phyloP scores from a whole-genome alignment of 2,888 invertebrate species.

The Itoplectis maculator region DNA sequence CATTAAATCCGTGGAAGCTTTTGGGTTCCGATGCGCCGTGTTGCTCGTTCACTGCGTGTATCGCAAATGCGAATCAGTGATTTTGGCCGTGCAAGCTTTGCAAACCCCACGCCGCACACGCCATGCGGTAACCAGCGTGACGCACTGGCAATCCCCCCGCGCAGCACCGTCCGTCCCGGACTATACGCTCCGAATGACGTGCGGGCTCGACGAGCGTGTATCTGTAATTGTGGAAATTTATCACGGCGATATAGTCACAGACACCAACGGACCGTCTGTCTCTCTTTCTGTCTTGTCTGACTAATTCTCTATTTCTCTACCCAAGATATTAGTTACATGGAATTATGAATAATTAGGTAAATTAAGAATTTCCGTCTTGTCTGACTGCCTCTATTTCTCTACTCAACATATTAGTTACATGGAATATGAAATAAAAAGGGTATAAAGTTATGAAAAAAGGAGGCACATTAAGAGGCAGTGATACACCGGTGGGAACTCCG shows the following conservation, averaged over 20 bases:
- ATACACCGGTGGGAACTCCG: no score
- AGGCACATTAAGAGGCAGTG: no score
- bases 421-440: no score
- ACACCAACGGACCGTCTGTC: not conserved
- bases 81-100: conserved; percentile 60
- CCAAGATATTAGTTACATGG: conserved; percentile 14
- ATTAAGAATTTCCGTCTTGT: no score
- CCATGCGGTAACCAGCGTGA: conserved; percentile 52
- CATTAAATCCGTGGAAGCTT: conserved; percentile 67
- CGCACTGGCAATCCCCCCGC: conserved; percentile 17
- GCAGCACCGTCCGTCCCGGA: conserved; percentile 38
- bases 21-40: conserved; percentile 54
- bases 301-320: conserved; percentile 15
- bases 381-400: no score
- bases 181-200: conserved; percentile 39
- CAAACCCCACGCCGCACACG: conserved; percentile 34
- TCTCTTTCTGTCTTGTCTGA: not conserved
- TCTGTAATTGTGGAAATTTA: conserved; percentile 54
- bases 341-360: no score
- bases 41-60: conserved; percentile 57
- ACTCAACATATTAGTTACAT: no score
- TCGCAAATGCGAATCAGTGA: conserved; percentile 68
- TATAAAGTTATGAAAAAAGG: no score
- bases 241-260: not conserved
- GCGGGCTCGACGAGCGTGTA: conserved; percentile 26